These are phyloP conservation scores for Dryomyza anilis DNA, from an alignment of 2,888 invertebrate genomes.

Conservation along the genomic window DNA sequence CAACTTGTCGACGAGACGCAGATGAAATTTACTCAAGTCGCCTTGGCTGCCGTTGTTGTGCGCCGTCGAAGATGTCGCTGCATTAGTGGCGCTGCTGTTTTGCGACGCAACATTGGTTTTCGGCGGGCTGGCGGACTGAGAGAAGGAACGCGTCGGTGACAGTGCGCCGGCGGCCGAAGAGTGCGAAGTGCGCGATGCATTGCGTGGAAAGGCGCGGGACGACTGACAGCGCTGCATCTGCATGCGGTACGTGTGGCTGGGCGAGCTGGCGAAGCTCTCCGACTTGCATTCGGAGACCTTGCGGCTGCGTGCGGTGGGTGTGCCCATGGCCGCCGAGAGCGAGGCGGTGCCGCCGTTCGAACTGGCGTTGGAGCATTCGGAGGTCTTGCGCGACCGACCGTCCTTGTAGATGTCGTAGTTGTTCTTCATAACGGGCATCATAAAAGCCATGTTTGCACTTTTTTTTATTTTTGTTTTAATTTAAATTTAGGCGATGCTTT, in stretches of 20 bases:
- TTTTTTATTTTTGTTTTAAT: not conserved
- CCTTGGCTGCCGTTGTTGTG: conserved; percentile 59
- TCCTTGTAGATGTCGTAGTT: conserved; percentile 92
- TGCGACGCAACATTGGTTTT: conserved; percentile 34
- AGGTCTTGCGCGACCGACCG: conserved; percentile 72
- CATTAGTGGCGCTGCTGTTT: conserved; percentile 40
- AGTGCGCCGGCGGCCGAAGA: conserved; percentile 64
- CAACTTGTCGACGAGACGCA: conserved; percentile 73
- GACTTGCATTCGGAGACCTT: conserved; percentile 60
- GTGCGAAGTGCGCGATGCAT: conserved; percentile 68
- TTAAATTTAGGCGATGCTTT: not conserved
- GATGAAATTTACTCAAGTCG: conserved; percentile 75
- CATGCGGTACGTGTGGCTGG: conserved; percentile 61
- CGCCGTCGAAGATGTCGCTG: conserved; percentile 35
- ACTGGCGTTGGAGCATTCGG: conserved; percentile 69
- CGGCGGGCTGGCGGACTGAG: conserved; percentile 56
- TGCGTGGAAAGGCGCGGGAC: conserved; percentile 67
- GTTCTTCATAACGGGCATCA: conserved; percentile 94
- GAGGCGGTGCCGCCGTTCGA: conserved; percentile 64
- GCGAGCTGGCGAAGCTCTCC: conserved; percentile 64
- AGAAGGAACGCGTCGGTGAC: conserved; percentile 69
- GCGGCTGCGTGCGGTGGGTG: conserved; percentile 66
- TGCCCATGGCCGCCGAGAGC: conserved; percentile 66
- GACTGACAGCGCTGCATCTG: conserved; percentile 61
- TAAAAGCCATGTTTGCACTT: conserved; percentile 77